Percentiles rank a stretch among this genome's conserved stretches.
These are phyloP conservation scores for Eulemur mongoz DNA, from an alignment of 2,797 vertebrate genomes.

Conservation along the genomic window DNA sequence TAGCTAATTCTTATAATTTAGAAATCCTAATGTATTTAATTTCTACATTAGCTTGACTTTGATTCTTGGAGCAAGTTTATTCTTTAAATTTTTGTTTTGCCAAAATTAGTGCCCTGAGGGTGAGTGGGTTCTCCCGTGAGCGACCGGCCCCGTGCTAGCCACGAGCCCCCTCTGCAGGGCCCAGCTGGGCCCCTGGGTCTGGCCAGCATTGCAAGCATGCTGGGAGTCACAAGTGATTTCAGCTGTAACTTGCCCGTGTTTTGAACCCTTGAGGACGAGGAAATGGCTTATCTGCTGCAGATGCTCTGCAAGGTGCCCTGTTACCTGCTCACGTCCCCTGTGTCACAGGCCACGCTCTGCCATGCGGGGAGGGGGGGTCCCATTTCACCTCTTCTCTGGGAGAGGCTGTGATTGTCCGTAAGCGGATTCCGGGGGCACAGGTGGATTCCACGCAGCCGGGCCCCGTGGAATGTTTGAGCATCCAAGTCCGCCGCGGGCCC, in stretches of 20 bases:
- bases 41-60: not conserved
- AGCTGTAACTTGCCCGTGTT: too few species aligned
- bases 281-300: not conserved
- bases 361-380: accelerated
- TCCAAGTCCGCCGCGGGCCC: not conserved
- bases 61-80: not conserved
- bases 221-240: not conserved
- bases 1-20: not conserved
- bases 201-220: not conserved
- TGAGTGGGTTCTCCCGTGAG: too few species aligned
- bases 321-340: accelerated
- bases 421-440: not conserved
- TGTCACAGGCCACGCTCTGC: not conserved
- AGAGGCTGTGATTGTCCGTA: accelerated
- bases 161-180: too few species aligned
- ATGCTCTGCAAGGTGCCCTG: accelerated
- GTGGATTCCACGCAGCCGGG: not conserved
- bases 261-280: not conserved
- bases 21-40: not conserved
- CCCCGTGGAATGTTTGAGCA: accelerated
- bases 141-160: too few species aligned
- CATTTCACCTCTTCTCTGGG: accelerated
- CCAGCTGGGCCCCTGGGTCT: too few species aligned
- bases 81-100: not conserved
- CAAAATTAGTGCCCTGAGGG: not conserved